A percentile compares a stretch with the other conserved stretches of the same genome.
Evolutionary conservation across 2,888 invertebrate species (phyloP).

Genomic region (Bombyx huttoni): DNA sequence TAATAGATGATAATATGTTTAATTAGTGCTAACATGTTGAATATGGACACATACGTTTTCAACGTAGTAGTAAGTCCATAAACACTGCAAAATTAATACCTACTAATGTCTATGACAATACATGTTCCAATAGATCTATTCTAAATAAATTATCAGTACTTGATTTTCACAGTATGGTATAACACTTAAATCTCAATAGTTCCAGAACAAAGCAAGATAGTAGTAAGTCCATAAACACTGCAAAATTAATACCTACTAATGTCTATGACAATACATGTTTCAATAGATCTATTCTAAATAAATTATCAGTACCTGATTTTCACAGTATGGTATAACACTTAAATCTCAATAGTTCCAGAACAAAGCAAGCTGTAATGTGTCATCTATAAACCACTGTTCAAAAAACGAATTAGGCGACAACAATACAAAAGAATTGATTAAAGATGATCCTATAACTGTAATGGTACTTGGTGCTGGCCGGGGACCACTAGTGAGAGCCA

Average conservation of each 20-base stretch:
- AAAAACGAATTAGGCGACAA: background rate
- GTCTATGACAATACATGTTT: no score
- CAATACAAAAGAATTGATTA: background rate
- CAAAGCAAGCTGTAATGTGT: background rate
- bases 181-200: background rate
- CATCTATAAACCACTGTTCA: constrained; percentile 1
- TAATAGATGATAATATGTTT: background rate
- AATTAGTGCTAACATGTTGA: background rate
- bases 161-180: background rate
- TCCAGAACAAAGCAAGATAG: background rate
- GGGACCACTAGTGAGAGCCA: constrained; percentile 94
- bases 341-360: background rate
- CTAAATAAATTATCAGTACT: no score
- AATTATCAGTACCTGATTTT: no score
- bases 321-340: background rate
- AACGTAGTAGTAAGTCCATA: background rate
- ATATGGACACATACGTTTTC: background rate
- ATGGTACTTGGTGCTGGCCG: constrained; percentile 96
- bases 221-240: no score
- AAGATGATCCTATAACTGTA: constrained; percentile 62
- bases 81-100: no score
- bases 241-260: no score
- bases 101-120: no score
- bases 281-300: no score
- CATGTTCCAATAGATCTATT: no score